Evolutionary conservation across 2,113 vertebrate genomes (phyloP).

Genomic region (Mus musculus): DNA sequence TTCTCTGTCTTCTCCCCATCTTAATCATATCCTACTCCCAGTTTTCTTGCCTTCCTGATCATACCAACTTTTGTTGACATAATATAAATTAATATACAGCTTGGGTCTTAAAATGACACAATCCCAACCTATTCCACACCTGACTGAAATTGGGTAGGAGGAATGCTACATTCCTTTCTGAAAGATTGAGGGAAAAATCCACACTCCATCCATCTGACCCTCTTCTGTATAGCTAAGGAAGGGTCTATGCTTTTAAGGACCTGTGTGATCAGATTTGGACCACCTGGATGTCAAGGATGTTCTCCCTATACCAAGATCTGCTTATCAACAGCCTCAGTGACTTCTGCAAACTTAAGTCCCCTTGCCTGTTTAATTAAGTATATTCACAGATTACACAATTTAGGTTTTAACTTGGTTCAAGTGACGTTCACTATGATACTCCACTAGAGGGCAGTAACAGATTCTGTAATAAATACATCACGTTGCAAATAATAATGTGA

Average conservation of each 20-base stretch:
- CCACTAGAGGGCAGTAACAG: slow-evolving; percentile 52
- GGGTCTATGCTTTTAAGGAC: not conserved
- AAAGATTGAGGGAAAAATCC: not conserved
- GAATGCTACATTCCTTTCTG: accelerated
- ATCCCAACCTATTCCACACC: not conserved
- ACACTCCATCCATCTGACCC: not conserved
- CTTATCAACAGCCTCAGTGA: not conserved
- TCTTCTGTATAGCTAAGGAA: not conserved
- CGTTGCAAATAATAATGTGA: not conserved
- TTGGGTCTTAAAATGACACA: not conserved
- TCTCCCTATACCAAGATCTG: not conserved
- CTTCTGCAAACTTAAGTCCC: not conserved
- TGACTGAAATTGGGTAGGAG: not conserved
- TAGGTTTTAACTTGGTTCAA: not conserved
- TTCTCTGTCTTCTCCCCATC: not conserved
- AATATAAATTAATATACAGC: not conserved
- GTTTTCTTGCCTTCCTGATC: not conserved
- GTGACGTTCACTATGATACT: not conserved
- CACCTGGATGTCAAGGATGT: not conserved
- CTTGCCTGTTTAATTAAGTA: not conserved
- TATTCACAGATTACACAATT: not conserved
- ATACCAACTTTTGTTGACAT: not conserved
- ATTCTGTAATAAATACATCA: not conserved
- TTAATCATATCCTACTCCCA: not conserved
- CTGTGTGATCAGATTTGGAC: not conserved